Evolutionary conservation across 1,140 invertebrate genomes (phyloP), one percentile per base, ranked within the genome.

Genomic region (Drosophila saltans): DNA sequence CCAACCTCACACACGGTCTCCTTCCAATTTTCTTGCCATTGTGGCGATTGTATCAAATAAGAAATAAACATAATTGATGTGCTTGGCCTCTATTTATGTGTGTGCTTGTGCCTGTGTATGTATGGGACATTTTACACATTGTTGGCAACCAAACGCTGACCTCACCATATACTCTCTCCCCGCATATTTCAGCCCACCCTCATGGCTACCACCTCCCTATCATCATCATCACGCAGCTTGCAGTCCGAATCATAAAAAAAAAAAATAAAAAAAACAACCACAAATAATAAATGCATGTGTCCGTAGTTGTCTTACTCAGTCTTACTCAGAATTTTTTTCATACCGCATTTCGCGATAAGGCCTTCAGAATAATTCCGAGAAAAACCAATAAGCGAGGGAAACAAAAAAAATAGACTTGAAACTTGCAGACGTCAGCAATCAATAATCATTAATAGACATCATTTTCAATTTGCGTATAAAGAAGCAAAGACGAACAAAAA

Each of bases 31-130:
- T 36, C 40, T 56, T 68, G 45, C 43, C 70, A 73, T 72, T 81
- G 76, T 78, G 61, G 58, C 69, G 81, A 89, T 88, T 81, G 81
- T 84, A 89, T 89, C 85, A 90, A 78, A 78, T 69, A 72, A 84
- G 73, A 89, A 84, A 80, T 78, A 70, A 84, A 88, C 80, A 88
- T 84, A 90, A 90, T 89, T 81, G 85, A 84, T 84, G 81, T 85
- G 81, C 45, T 64, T 85, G 81, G 78, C 75, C 82, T 78, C 78
- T 75, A 81, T 85, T 52, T 43, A 5, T n/a, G 66, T 67, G 39
- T 58, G 10, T 60, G 48, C 24, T n/a, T 74, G 9, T 58, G 6
- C 75, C 33, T 60, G 21, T 66, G 57, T 72, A 43, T 39, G 43
- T 80, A 28, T 63, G 41, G 75, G 78, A 85, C 78, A 85, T 75